Conservation (phyloP, 2,797 vertebrate genomes). For the Sciaenops ocellatus region DNA sequence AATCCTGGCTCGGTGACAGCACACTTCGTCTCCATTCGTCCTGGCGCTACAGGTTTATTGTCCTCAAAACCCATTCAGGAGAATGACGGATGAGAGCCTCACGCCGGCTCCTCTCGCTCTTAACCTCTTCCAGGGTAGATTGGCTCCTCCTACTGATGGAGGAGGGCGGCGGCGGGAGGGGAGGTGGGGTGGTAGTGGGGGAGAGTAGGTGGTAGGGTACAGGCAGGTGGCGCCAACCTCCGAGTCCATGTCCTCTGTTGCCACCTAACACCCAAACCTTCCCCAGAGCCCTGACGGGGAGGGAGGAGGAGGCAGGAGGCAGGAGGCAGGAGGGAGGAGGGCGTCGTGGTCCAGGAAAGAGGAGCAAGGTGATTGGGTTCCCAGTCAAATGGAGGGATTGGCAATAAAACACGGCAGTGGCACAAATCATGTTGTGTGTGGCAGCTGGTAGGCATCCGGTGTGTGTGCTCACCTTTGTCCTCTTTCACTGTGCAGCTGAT, state of each 20-base stretch:
- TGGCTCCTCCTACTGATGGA: slow-evolving; percentile 67
- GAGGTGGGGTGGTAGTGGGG: too few species aligned
- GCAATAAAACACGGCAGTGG: slow-evolving; percentile 56
- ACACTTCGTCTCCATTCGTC: slow-evolving; percentile 89
- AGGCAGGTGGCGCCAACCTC: slow-evolving; percentile 57
- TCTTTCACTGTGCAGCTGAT: slow-evolving; percentile 31
- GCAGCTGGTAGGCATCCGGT: slow-evolving; percentile 42
- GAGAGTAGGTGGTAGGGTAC: slow-evolving; percentile 17
- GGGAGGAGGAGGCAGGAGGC: not conserved
- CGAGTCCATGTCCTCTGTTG: slow-evolving; percentile 51
- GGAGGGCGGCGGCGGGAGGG: slow-evolving; percentile 5
- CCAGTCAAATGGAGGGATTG: slow-evolving; percentile 64
- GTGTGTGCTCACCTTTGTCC: slow-evolving; percentile 34
- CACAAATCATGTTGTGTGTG: slow-evolving; percentile 50
- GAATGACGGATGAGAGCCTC: slow-evolving; percentile 87
- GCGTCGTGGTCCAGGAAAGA: slow-evolving; percentile 28
- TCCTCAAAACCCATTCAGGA: slow-evolving; percentile 90
- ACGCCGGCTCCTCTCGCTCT: slow-evolving; percentile 68
- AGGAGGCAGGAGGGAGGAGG: not conserved
- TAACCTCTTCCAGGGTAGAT: slow-evolving; percentile 74
- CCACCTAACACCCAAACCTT: slow-evolving; percentile 65
- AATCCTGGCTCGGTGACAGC: slow-evolving; percentile 87
- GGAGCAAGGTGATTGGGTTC: slow-evolving; percentile 59
- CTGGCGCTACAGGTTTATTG: slow-evolving; percentile 90
- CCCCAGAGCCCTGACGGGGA: slow-evolving; percentile 55